Base-by-base conservation (phyloP, 2,888 invertebrate genomes). In the Amiota communis region DNA sequence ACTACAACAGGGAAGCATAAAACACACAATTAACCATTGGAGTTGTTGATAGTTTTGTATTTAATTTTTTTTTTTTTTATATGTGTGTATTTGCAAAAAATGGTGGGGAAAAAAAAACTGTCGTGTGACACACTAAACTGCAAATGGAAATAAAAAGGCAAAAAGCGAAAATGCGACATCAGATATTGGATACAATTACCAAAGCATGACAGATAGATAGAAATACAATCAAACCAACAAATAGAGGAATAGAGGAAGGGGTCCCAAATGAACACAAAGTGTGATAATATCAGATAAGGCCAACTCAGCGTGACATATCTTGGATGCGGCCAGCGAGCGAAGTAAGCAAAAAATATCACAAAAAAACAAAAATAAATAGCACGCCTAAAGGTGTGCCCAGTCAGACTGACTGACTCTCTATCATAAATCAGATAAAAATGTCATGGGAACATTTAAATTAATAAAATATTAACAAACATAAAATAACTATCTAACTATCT, bases 351-450 rank as follows among this genome's bases (percentile, higher is more conserved):
- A n/a, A 59, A 15, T 59, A 59, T 59, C 59, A 59, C 59, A 59
- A 59, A 15, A 57, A 17, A 11, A 57, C n/a, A n/a, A n/a, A 59
- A 59, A 1, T 36, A 36, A 20, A 20, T 51, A 12, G 53, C n/a
- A n/a, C 53, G 12, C 53, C 53, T 3, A 51, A 51, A 51, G 53
- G 53, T 51, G 53, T n/a, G 53, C 53, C 53, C 53, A n/a, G 53
- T 53, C 53, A n/a, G 53, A 53, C n/a, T 53, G 23, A 23, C n/a
- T 12, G 23, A 23, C 23, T 53, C 53, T 36, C 36, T 36, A n/a
- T 59, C 59, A 59, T 59, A 59, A 59, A 59, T 59, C 59, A 59
- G 59, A 59, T 59, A 17, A 59, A 59, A 59, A 59, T 59, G 59
- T 17, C 59, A 59, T 59, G 59, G 59, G 59, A 59, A 59, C 10